Conservation (phyloP, 1,140 invertebrate species). For the Phymorhynchus buccinoides region DNA sequence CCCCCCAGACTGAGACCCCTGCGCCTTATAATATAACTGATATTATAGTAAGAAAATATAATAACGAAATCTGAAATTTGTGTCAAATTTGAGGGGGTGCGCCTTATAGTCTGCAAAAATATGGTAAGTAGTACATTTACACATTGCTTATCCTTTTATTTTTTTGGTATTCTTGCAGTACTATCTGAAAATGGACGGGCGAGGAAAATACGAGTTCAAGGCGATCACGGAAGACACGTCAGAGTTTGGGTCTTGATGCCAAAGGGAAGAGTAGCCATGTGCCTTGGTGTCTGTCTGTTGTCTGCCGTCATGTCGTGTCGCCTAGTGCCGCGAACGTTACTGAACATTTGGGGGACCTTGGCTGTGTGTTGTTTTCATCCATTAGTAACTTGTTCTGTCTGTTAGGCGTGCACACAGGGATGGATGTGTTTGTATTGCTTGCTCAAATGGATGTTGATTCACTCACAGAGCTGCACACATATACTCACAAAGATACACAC, state of each 20-base stretch:
- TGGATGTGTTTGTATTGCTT: neutral
- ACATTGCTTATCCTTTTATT: neutral
- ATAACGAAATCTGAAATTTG: no score
- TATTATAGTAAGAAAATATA: no score
- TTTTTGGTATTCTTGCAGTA: slow-evolving; percentile 77
- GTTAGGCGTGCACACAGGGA: neutral
- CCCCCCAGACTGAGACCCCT: no score
- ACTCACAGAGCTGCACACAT: neutral
- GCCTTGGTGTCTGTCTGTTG: neutral
- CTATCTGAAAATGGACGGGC: slow-evolving; percentile 95
- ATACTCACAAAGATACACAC: neutral
- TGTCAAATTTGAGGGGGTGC: no score
- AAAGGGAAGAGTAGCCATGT: neutral
- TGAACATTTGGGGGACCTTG: neutral
- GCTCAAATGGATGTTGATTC: neutral
- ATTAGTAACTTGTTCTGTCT: no score
- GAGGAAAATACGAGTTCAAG: slow-evolving; percentile 89
- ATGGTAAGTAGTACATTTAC: neutral
- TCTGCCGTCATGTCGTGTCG: neutral
- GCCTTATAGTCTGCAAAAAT: no score
- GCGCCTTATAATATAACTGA: no score
- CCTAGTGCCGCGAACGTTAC: neutral
- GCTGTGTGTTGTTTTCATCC: no score
- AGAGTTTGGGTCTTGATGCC: slow-evolving; percentile 89
- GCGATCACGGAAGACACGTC: slow-evolving; percentile 88